phyloP scores from a whole-genome alignment of 2,888 invertebrate species.

The Cantharis rustica region DNA sequence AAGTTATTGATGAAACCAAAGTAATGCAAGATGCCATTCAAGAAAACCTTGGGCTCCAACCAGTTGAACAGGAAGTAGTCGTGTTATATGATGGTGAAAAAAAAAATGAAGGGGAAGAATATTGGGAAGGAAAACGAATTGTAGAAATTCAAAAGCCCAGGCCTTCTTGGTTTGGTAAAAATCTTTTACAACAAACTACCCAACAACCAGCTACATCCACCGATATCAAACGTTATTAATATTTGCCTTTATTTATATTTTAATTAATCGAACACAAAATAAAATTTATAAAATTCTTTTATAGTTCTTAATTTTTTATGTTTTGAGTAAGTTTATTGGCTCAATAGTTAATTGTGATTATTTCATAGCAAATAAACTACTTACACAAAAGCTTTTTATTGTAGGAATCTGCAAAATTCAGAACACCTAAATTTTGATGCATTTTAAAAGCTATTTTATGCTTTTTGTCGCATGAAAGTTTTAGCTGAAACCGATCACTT shows the following conservation, averaged over 20 bases:
- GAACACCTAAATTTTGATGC: too few species aligned
- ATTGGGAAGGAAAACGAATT: conserved; percentile 73
- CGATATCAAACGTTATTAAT: conserved; percentile 74
- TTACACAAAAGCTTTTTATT: too few species aligned
- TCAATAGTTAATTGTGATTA: too few species aligned
- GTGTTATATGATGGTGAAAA: conserved; percentile 86
- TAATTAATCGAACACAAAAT: background rate
- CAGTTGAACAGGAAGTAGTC: conserved; percentile 83
- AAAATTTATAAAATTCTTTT: background rate
- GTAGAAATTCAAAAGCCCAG: conserved; percentile 85
- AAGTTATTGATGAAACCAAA: conserved; percentile 80
- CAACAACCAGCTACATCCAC: conserved; percentile 71
- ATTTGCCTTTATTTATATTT: background rate
- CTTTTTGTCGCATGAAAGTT: too few species aligned
- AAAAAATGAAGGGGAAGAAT: conserved; percentile 64
- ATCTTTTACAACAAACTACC: conserved; percentile 79
- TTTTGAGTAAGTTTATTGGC: too few species aligned
- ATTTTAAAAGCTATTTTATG: too few species aligned
- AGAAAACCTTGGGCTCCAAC: conserved; percentile 69
- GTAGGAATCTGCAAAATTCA: too few species aligned
- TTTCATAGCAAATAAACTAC: too few species aligned
- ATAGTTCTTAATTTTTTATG: too few species aligned
- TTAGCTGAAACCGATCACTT: too few species aligned
- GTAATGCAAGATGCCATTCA: conserved; percentile 78
- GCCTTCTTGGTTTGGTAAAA: conserved; percentile 87